phyloP scores from a whole-genome alignment of 2,797 vertebrate genomes.

The Chelon labrosus region DNA sequence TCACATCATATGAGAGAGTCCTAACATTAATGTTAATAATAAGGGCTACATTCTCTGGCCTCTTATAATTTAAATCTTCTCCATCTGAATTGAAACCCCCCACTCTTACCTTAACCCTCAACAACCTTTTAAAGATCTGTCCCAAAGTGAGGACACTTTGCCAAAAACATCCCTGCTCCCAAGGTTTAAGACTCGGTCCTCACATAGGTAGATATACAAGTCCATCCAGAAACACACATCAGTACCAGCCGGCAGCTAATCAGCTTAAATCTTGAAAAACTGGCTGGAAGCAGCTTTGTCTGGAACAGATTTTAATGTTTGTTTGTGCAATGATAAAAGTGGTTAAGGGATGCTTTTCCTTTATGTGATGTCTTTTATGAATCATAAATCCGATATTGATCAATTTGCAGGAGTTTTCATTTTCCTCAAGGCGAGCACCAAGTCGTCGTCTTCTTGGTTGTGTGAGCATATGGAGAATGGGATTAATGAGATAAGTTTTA shows the following conservation, averaged over 20 bases:
- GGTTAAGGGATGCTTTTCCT: neutral
- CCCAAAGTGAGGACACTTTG: neutral
- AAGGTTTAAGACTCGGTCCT: neutral
- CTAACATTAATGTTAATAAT: conserved; percentile 15
- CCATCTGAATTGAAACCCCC: neutral
- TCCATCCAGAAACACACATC: conserved; percentile 23
- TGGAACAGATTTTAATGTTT: conserved; percentile 39
- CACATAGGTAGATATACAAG: conserved; percentile 7
- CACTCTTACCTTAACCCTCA: neutral
- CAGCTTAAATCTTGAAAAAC: conserved; percentile 69
- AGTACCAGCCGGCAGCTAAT: conserved; percentile 60
- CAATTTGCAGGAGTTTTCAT: neutral
- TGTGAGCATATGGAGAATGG: conserved; percentile 30
- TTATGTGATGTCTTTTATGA: conserved; percentile 3
- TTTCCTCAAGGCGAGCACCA: neutral
- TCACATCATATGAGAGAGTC: conserved; percentile 8
- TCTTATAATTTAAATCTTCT: neutral
- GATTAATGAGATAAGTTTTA: conserved; percentile 43
- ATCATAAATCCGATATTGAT: conserved; percentile 13
- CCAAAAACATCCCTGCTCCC: neutral
- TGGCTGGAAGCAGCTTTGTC: conserved; percentile 58
- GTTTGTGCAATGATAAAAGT: conserved; percentile 19
- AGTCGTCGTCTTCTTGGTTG: neutral
- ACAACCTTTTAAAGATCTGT: neutral
- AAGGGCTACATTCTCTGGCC: neutral